These are phyloP conservation scores for Chironomus tepperi DNA, from an alignment of 1,140 invertebrate genomes.

Conservation along the genomic window DNA sequence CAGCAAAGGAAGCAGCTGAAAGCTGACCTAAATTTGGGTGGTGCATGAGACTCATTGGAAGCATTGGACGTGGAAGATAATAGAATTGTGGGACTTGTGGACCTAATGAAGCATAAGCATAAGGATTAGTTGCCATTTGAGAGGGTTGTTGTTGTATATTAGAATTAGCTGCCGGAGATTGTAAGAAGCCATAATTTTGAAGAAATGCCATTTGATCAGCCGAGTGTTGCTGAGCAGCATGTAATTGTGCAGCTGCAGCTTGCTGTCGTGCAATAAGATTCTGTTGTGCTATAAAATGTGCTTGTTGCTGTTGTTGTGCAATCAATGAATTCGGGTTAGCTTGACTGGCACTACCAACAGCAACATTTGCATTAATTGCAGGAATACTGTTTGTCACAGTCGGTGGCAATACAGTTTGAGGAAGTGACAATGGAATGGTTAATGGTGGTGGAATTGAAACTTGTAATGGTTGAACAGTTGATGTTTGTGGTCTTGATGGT, in stretches of 20 bases:
- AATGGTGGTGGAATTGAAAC: constrained; percentile 29
- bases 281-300: constrained; percentile 38
- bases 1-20: not conserved
- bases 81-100: not conserved
- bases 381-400: not conserved
- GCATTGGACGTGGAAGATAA: constrained; percentile 24
- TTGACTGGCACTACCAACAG: constrained; percentile 26
- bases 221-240: constrained; percentile 32
- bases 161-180: not conserved
- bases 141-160: not conserved
- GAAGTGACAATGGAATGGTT: constrained; percentile 28
- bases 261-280: constrained; percentile 36
- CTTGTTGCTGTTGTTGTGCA: constrained; percentile 30
- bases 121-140: constrained; percentile 25
- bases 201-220: constrained; percentile 16
- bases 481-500: constrained; percentile 31
- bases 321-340: not conserved
- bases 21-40: not conserved
- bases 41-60: not conserved
- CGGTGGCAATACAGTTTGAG: constrained; percentile 31
- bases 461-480: constrained; percentile 33
- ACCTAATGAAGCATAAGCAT: constrained; percentile 26
- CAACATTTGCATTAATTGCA: constrained; percentile 28
- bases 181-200: constrained; percentile 1
- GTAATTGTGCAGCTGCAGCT: constrained; percentile 31